Evolutionary conservation across 2,888 invertebrate species (phyloP).

Genomic region (Hypercompe scribonia): DNA sequence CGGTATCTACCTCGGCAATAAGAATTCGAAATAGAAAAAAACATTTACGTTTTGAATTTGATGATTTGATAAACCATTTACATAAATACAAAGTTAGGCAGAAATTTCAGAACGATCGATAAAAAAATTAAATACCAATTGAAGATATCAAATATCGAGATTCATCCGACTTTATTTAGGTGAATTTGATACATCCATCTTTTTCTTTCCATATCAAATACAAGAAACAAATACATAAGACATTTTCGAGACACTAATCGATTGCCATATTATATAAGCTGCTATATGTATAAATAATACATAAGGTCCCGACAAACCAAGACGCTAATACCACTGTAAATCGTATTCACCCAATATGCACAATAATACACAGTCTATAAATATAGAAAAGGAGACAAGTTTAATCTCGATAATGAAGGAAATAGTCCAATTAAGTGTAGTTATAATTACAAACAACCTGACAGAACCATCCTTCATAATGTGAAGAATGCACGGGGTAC

Average conservation of each 20-base stretch:
- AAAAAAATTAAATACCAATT: too few species aligned
- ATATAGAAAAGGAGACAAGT: neutral
- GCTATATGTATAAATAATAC: neutral
- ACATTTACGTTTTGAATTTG: too few species aligned
- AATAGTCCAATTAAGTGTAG: slow-evolving; percentile 16
- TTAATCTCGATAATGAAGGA: slow-evolving; percentile 4
- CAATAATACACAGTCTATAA: neutral
- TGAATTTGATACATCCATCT: neutral
- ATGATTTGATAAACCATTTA: too few species aligned
- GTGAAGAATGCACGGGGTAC: neutral
- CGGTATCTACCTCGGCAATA: too few species aligned
- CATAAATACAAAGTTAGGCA: too few species aligned
- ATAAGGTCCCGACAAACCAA: neutral
- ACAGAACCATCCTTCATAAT: neutral
- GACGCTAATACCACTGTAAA: neutral
- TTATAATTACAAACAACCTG: slow-evolving; percentile 1
- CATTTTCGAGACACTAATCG: too few species aligned
- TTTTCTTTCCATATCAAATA: too few species aligned
- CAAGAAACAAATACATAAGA: too few species aligned
- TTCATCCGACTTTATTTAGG: neutral
- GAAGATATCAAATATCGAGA: too few species aligned
- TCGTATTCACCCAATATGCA: neutral
- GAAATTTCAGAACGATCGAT: too few species aligned
- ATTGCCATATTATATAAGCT: neutral
- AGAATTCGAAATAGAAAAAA: too few species aligned